Evolutionary conservation across 2,113 vertebrate genomes (phyloP).

Genomic region (Pycnonotus jocosus): DNA sequence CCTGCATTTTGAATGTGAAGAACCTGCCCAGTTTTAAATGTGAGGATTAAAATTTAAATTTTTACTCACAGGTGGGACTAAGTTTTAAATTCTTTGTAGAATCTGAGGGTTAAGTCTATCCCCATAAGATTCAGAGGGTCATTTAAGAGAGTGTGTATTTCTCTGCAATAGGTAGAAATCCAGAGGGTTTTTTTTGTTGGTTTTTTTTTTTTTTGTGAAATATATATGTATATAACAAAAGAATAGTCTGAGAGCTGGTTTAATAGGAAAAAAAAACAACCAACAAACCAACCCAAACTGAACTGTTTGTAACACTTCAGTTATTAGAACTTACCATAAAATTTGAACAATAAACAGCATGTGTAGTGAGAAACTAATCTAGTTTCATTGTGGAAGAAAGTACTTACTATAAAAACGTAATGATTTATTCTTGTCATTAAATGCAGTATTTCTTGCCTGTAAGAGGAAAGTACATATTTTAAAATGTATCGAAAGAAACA

Average conservation of each 20-base stretch:
- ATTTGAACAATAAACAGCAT: not conserved
- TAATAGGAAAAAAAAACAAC: not conserved
- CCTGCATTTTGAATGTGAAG: not conserved
- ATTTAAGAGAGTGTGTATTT: not conserved
- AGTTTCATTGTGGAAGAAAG: not conserved
- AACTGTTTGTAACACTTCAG: not conserved
- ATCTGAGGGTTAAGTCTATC: not conserved
- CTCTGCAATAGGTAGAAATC: not conserved
- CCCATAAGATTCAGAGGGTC: not conserved
- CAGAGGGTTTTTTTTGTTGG: too few relatives aligned
- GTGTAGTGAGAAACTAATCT: not conserved
- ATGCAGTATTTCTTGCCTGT: not conserved
- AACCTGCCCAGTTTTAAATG: not conserved
- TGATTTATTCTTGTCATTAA: constrained; percentile 49
- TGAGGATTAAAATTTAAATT: not conserved
- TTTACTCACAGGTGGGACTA: not conserved
- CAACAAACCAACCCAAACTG: not conserved
- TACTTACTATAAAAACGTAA: not conserved
- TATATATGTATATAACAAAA: not conserved
- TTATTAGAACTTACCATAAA: not conserved
- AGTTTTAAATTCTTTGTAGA: not conserved
- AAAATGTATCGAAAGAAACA: constrained; percentile 7
- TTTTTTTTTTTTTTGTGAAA: not conserved
- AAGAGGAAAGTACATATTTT: not conserved
- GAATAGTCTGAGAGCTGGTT: not conserved